Evolutionary conservation across 2,797 vertebrate genomes (phyloP).

Genomic region (Stomatorhinus walkeri): DNA sequence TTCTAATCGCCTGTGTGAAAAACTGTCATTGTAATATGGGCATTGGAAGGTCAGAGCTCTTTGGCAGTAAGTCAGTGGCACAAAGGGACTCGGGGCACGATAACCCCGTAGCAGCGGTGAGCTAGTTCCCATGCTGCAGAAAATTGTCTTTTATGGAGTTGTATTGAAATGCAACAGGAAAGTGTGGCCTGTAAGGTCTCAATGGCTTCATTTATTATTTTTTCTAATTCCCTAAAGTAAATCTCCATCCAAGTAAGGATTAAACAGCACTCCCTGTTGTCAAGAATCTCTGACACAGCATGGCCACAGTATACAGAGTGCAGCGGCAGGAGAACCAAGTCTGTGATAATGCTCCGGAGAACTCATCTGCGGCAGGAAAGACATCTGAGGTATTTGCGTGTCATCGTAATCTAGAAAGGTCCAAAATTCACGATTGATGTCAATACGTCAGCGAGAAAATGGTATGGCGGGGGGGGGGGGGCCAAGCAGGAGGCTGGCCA

Average conservation of each 20-base stretch:
- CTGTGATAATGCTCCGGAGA: not conserved
- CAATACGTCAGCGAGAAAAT: constrained; percentile 50
- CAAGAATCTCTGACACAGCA: not conserved
- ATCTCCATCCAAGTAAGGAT: not conserved
- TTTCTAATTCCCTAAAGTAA: not conserved
- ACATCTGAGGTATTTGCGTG: constrained; percentile 51
- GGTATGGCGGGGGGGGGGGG: constrained; percentile 52
- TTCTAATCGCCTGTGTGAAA: not conserved
- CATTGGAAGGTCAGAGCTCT: not conserved
- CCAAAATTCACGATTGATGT: constrained; percentile 41
- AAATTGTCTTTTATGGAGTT: not conserved
- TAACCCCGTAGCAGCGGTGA: not conserved
- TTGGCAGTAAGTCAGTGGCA: not conserved
- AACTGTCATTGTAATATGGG: not conserved
- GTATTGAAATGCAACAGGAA: not conserved
- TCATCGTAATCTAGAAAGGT: constrained; percentile 47
- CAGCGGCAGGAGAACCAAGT: not conserved
- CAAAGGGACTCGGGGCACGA: not conserved
- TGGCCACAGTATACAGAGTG: not conserved
- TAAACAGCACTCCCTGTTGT: not conserved
- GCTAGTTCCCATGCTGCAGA: not conserved
- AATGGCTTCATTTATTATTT: not conserved
- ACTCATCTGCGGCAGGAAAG: constrained; percentile 48
- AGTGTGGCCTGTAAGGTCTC: not conserved
- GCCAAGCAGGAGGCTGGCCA: not conserved